Evolutionary conservation across 2,888 invertebrate species (phyloP), one percentile per base, ranked within the genome.

Genomic region (Therioaphis trifolii): DNA sequence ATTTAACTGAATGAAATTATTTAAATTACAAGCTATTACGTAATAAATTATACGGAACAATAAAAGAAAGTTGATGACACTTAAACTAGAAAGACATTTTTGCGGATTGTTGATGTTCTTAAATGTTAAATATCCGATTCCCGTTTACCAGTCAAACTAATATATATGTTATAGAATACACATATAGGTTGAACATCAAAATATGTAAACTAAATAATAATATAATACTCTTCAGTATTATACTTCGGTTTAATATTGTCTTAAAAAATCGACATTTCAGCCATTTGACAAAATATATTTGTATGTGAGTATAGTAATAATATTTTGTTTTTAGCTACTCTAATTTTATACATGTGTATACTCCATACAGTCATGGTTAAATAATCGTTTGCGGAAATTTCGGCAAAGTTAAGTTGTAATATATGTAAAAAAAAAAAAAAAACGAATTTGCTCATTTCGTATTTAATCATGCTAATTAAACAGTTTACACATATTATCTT

Each of bases 391-490:
- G 21, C n/a, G 14, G 43, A 76, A 75, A 40, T 52, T 43, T 27
- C 7, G 7, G 55, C 27, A 58, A 46, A 63, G 29, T 63, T 46
- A 35, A 5, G 52, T 0, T 21, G 24, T 24, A 0, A 21, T 58
- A 21, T 14, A 46, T 46, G 15, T 14, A 12, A 12, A 58, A 58
- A 61, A 76, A 76, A n/a, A 24, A 29, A 27, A 29, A 29, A 24
- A 76, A 1, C 24, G 46, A 15, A 46, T 63, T 63, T n/a, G 7
- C 14, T 1, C 3, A 76, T 55, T 4, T 15, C 15, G 49, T 52
- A 77, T 77, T 66, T 24, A 63, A 14, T 46, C 27, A 46, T 35
- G 69, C 52, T 68, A 55, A 40, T 78, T 69, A 78, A 24, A 24
- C 40, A 78, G 27, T 68, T 35, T 52, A 27, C 21, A 21, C 43